These are phyloP conservation scores for Agrenia bidenticulata DNA, from an alignment of 2,888 invertebrate species.

Conservation along the genomic window DNA sequence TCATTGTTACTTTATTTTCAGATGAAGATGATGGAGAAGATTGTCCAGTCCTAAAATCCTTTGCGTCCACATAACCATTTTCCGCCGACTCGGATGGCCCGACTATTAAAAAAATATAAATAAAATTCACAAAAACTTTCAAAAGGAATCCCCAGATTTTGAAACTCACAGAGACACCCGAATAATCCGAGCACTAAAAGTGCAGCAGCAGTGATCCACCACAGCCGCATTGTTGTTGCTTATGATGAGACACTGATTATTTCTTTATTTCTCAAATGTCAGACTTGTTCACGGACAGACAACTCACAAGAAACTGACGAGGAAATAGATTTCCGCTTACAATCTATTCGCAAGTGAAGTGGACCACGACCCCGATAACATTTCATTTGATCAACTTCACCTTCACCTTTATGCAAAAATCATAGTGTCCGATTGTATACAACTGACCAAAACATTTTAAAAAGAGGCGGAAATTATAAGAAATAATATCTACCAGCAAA, in stretches of 20 bases:
- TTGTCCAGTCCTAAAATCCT: background rate
- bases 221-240: background rate
- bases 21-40: background rate
- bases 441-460: too few species aligned
- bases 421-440: too few species aligned
- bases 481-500: too few species aligned
- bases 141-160: too few species aligned
- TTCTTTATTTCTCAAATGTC: too few species aligned
- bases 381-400: too few species aligned
- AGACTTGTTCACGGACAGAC: too few species aligned
- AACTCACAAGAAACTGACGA: background rate
- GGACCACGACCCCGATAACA: conserved; percentile 8
- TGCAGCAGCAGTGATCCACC: background rate
- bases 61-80: background rate
- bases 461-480: too few species aligned
- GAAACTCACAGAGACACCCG: too few species aligned
- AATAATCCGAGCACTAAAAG: background rate
- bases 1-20: background rate
- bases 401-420: too few species aligned
- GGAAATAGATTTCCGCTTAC: conserved; percentile 6
- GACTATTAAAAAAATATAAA: background rate
- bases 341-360: conserved; percentile 5
- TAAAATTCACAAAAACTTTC: background rate
- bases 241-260: too few species aligned
- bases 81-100: background rate